Base-by-base conservation (phyloP, 2,113 vertebrate genomes). In the Scortum barcoo region DNA sequence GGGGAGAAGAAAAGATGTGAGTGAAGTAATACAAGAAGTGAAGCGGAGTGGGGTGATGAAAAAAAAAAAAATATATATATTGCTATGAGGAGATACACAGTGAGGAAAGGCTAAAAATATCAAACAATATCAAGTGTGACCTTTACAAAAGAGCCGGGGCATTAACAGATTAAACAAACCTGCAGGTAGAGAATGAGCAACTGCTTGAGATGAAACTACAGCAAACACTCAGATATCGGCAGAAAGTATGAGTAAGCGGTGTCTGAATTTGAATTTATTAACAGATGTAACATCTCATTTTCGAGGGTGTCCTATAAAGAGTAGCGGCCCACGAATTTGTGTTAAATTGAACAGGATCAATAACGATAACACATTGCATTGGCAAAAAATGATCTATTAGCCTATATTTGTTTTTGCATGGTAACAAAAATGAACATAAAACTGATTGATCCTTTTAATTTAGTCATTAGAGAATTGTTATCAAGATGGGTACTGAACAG, bases 101-200 rank as follows among this genome's bases (percentile, higher is more conserved):
- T 0, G 11, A 69, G 30, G 26, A 42, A 38, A 72, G 62, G 22
- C n/a, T 54, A 12, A 51, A 66, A 62, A 67, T 62, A 72, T 72
- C 57, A 50, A 60, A 22, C 51, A 76, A 66, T 66, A 80, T 72
- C 54, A 50, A 60, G 40, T 33, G 48, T 51, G 56, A 74, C 74
- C 68, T 81, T 81, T 69, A 36, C 24, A 51, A 63, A 63, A 78
- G 7, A 78, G 73, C 54, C 0, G 51, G 44, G 54, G 62, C 20
- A 26, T 46, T 51, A 75, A 65, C 14, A 33, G 65, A 80, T 71
- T 30, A 71, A 80, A 80, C 42, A 7, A 75, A 65, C 28, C 24
- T 28, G 30, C 26, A 57, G 50, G 48, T 40, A 75, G n/a, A 68
- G 54, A 68, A 11, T 56, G 24, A 40, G n/a, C 12, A 10, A 16